Percentiles rank a stretch among this genome's conserved stretches.
Conservation (phyloP, 2,113 vertebrate species). For the Percopsis transmontana region DNA sequence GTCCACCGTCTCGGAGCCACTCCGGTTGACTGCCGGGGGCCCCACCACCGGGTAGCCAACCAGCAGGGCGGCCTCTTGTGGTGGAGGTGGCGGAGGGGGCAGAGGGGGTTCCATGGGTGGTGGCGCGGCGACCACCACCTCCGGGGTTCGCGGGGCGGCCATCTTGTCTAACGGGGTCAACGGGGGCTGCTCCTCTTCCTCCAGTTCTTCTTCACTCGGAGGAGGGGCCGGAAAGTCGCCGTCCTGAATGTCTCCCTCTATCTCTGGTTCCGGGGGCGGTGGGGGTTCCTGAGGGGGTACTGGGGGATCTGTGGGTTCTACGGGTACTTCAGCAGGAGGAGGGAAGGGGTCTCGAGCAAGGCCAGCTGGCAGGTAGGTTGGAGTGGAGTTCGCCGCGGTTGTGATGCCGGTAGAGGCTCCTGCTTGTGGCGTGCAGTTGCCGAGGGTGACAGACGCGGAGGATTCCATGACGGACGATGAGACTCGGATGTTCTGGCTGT, state of each 20-base stretch:
- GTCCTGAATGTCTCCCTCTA: constrained; percentile 55
- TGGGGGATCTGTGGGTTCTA: constrained; percentile 49
- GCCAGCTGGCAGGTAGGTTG: background rate
- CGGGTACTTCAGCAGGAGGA: constrained; percentile 44
- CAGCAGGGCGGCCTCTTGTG: constrained; percentile 24
- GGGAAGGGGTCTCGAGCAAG: constrained; percentile 39
- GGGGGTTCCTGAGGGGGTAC: constrained; percentile 65
- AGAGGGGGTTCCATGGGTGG: constrained; percentile 31
- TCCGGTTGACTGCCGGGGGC: constrained; percentile 75
- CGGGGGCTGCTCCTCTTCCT: constrained; percentile 55
- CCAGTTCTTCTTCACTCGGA: constrained; percentile 71
- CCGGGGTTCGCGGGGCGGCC: constrained; percentile 49
- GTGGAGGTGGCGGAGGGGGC: constrained; percentile 17
- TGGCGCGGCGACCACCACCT: constrained; percentile 51
- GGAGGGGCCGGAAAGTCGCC: constrained; percentile 78
- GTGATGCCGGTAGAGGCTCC: constrained; percentile 28
- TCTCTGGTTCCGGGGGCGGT: constrained; percentile 62
- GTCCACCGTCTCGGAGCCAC: constrained; percentile 83
- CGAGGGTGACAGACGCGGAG: constrained; percentile 87
- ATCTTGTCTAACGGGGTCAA: constrained; percentile 69
- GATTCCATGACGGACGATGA: constrained; percentile 88
- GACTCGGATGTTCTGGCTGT: constrained; percentile 92
- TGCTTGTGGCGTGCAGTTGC: constrained; percentile 82
- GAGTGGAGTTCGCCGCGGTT: constrained; percentile 36
- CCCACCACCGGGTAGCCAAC: constrained; percentile 53